Base-by-base conservation (phyloP, 2,797 vertebrate species). In the Sebastiscus albofasciatus region DNA sequence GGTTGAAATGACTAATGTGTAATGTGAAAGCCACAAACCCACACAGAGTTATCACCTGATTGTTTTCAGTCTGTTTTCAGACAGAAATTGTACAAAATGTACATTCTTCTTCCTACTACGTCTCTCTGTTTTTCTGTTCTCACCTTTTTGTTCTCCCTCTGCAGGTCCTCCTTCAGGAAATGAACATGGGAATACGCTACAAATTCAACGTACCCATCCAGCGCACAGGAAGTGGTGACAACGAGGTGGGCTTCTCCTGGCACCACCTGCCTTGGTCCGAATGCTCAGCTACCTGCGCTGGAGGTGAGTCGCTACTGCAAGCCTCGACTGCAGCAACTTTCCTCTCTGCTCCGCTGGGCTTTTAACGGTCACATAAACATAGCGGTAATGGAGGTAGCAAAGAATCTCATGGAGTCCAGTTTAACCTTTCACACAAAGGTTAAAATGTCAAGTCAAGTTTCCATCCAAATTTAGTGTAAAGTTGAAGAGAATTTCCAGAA, bases 101-200 rank as follows among this genome's bases (percentile, higher is more conserved):
- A 31, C 33, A 22, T 20, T 54, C 9, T 16, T 58, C 4, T 36
- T 14, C 8, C 16, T 16, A 8, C 16, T 31, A 12, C 10, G 20
- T 56, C 14, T 34, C n/a, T 61, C 6, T 64, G 1, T 52, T 42
- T 42, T 42, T 42, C 31, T 29, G 8, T 64, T 39, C 39, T 79
- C 6, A 60, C 13, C 11, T 34, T 46, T 29, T 26, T 42, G 3
- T 20, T 52, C 6, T n/a, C 4, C 36, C 87, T 89, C 89, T 90
- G 74, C 95, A 99, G 99, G 97, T 99, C 91, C 97, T 99, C 62
- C 97, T 99, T 67, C 99, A 99, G 92, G 98, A 99, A 88, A 97
- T 99, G 94, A 99, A 99, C 95, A 91, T 97, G 92, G 99, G 99
- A 79, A 98, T 99, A 92, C 96, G 94, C 69, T 99, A 98, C 96